Base-by-base conservation (phyloP, 2,888 invertebrate species). In the Galerucella pusilla region DNA sequence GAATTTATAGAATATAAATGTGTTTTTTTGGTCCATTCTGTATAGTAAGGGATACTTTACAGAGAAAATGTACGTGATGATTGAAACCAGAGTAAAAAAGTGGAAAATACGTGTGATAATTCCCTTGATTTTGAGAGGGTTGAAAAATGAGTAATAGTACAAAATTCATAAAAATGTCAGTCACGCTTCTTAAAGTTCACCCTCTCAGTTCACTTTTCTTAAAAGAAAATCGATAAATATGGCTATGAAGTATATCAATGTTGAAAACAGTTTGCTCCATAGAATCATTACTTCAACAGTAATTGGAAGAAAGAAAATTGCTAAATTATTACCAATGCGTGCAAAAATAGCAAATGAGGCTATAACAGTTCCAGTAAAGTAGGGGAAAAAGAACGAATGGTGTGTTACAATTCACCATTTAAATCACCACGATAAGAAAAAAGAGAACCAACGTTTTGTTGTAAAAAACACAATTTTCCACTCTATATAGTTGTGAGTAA, bases 141-240 rank as follows among this genome's bases (percentile, higher is more conserved):
- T 42, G 49, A 71, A 66, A 71, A 66, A 71, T 71, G 66, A 66
- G 59, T 66, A 65, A 65, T 71, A 65, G 73, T 71, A 74, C 71
- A 71, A 73, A 73, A 72, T 75, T 75, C 71, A 78, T 78, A 71
- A 76, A 76, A 78, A 76, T 78, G 76, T 76, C 61, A 78, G 75
- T 75, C 77, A 77, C 76, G 76, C 71, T 67, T 76, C 66, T 75
- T 76, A 45, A 68, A 71, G 71, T 64, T 77, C 73, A 71, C 65
- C 71, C 71, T 75, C 68, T 68, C 61, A 69, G 70, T 67, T 73
- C 59, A 67, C 52, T 71, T 73, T 76, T 71, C 72, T 54, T 71
- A 73, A 72, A 69, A 71, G 76, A 71, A 71, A 76, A 78, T 76
- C 76, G 75, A 76, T 76, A 69, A 74, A 73, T 75, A 75, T 69